Percentiles rank a stretch among this genome's conserved stretches.
Conservation (phyloP, 2,888 invertebrate species). For the Sylvicola cinctus region DNA sequence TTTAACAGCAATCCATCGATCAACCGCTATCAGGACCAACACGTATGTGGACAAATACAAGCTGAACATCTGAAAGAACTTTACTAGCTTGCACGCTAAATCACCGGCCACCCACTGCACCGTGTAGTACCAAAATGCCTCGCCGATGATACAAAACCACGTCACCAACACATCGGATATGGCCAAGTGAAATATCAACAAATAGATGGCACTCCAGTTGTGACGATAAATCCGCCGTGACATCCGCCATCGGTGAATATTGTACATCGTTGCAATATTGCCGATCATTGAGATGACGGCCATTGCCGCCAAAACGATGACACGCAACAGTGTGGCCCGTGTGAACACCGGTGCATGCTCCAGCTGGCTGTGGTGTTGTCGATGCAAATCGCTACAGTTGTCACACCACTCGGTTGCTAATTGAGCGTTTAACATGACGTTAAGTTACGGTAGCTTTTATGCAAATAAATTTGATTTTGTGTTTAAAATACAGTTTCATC, state of each 20-base stretch:
- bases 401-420: neutral
- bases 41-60: conserved; percentile 67
- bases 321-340: conserved; percentile 38
- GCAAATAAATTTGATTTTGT: too few relatives aligned
- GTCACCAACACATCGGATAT: conserved; percentile 66
- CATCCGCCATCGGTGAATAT: conserved; percentile 43
- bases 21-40: conserved; percentile 61
- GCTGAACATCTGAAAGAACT: conserved; percentile 63
- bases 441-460: too few relatives aligned
- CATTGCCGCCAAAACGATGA: conserved; percentile 44
- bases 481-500: too few relatives aligned
- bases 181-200: conserved; percentile 60
- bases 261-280: conserved; percentile 56
- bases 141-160: conserved; percentile 59
- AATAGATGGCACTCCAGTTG: conserved; percentile 50
- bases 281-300: conserved; percentile 51
- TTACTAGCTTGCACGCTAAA: conserved; percentile 55
- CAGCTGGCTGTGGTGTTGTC: conserved; percentile 13
- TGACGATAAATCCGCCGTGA: conserved; percentile 34
- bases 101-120: conserved; percentile 68
- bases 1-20: conserved; percentile 59
- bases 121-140: conserved; percentile 60
- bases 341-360: conserved; percentile 50
- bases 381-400: neutral
- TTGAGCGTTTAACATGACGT: too few relatives aligned